Evolutionary conservation across 2,888 invertebrate genomes (phyloP), one percentile per base, ranked within the genome.

Genomic region (Cephus rjabovi): DNA sequence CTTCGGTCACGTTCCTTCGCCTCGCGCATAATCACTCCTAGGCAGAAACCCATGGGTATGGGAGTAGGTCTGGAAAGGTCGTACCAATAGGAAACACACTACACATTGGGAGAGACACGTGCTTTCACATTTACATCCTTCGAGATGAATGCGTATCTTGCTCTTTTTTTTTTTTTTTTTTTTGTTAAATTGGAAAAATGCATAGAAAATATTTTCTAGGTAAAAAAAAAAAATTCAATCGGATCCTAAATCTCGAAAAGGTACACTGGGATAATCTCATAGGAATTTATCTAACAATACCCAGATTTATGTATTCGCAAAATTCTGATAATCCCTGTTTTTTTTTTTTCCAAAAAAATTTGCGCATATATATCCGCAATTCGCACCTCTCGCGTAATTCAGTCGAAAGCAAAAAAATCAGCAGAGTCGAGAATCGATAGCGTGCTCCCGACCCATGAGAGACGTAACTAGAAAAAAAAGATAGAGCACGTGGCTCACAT

Each of bases 401-500:
- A 56, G 56, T 56, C 23, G 23, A 56, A 0, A 56, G 40, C 0
- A 40, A 40, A 56, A 56, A 2, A 4, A 23, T 23, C 9, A 9
- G 9, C 9, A 23, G 23, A 56, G 2, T 23, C 56, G 23, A 56
- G 56, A 23, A 56, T 56, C 56, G 23, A 56, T 56, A 56, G 23
- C 56, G 6, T 56, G 56, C 56, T 56, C 56, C 23, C 23, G 56
- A 56, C 1, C 9, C 56, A 2, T 23, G 23, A 56, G 23, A 56
- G 23, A 9, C 23, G 56, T 23, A 23, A 56, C 56, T 56, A 34
- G 68, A 6, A 37, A 75, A 69, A 78, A 76, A 74, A 37, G 77
- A 79, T 34, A 75, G 37, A 75, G 80, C 84, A 83, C 82, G 83
- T 84, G 83, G 77, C 76, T 68, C 74, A 76, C 84, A 83, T 83